Evolutionary conservation across 2,888 invertebrate genomes (phyloP).

Genomic region (Mythimna loreyi): DNA sequence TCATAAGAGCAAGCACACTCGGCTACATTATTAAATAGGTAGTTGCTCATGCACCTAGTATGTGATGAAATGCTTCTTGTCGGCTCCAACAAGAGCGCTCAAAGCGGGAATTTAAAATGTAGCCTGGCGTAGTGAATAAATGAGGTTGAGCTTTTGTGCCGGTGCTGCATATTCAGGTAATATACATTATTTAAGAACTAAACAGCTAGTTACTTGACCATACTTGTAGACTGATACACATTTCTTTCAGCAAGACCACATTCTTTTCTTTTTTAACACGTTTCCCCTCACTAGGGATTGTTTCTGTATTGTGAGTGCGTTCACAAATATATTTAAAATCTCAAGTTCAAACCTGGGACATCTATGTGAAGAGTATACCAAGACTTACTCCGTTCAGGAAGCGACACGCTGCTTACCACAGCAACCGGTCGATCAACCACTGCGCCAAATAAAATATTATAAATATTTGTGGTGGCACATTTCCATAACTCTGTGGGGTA

Average conservation of each 20-base stretch:
- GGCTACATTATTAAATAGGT: conserved; percentile 67
- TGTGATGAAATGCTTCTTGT: conserved; percentile 64
- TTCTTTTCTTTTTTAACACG: too few species aligned
- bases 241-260: too few species aligned
- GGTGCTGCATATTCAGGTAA: conserved; percentile 5
- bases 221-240: too few species aligned
- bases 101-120: conserved; percentile 53
- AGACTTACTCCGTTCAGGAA: too few species aligned
- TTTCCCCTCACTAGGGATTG: too few species aligned
- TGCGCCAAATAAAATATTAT: background rate
- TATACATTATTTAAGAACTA: background rate
- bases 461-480: background rate
- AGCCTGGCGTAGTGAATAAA: conserved; percentile 20
- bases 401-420: too few species aligned
- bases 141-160: conserved; percentile 28
- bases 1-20: conserved; percentile 69
- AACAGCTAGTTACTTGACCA: too few species aligned
- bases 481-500: background rate
- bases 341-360: too few species aligned
- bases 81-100: conserved; percentile 37
- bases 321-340: too few species aligned
- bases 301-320: too few species aligned
- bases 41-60: conserved; percentile 55
- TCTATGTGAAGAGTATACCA: too few species aligned
- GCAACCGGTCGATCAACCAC: too few species aligned